Evolutionary conservation across 2,888 invertebrate species (phyloP).

Genomic region (Formica aserva): DNA sequence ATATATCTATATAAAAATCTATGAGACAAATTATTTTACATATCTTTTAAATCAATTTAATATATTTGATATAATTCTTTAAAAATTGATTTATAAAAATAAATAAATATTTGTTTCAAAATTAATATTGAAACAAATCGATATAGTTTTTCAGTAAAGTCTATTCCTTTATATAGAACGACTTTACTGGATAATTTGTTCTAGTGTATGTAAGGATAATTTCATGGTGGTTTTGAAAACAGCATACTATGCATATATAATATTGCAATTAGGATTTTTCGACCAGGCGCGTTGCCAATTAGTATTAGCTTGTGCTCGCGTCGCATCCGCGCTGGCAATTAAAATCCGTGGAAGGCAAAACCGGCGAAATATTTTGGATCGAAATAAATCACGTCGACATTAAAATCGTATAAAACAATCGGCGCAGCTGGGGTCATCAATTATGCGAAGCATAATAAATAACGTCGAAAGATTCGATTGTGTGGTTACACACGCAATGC

Average conservation of each 20-base stretch:
- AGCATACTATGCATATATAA: conserved; percentile 11
- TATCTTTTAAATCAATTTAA: not conserved
- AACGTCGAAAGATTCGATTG: conserved; percentile 34
- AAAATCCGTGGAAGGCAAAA: not conserved
- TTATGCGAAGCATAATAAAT: conserved; percentile 54
- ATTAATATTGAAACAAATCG: not conserved
- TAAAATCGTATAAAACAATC: conserved; percentile 20
- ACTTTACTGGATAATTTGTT: not conserved
- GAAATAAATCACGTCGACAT: conserved; percentile 21
- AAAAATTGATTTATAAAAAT: too few relatives aligned
- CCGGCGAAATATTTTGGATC: not conserved
- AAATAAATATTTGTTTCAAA: not conserved
- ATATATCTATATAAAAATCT: not conserved
- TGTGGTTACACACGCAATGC: conserved; percentile 31
- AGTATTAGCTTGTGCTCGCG: not conserved
- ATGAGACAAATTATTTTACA: not conserved
- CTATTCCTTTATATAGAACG: not conserved
- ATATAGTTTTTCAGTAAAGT: not conserved
- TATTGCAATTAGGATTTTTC: conserved; percentile 37
- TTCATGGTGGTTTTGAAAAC: conserved; percentile 30
- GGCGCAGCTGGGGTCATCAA: conserved; percentile 10
- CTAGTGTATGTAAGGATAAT: not conserved
- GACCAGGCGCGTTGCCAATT: not conserved
- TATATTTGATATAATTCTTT: not conserved
- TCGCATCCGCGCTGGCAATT: not conserved